These are phyloP conservation scores for Osmerus eperlanus DNA, from an alignment of 2,113 vertebrate species.

Conservation along the genomic window DNA sequence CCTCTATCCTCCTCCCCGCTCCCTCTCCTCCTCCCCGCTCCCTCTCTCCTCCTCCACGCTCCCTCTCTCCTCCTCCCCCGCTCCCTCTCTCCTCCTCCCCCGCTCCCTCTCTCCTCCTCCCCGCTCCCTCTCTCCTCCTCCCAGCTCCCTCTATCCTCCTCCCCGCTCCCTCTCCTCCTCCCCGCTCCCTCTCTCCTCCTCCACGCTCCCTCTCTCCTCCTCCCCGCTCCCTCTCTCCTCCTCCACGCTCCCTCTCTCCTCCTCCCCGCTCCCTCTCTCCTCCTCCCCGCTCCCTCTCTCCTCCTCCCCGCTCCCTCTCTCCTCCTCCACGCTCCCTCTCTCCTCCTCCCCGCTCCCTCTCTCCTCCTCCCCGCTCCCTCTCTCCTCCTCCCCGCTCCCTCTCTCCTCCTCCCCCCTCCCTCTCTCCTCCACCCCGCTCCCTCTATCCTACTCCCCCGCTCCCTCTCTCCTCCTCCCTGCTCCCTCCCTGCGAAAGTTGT, in stretches of 20 bases:
- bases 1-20: neutral
- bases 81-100: no score
- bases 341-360: neutral
- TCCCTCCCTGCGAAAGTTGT: neutral
- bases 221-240: no score
- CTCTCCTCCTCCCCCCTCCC: neutral
- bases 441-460: neutral
- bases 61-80: neutral
- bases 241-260: neutral
- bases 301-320: neutral
- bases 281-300: neutral
- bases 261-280: neutral
- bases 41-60: neutral
- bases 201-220: neutral
- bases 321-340: neutral
- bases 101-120: neutral
- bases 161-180: neutral
- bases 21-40: neutral
- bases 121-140: neutral
- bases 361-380: neutral
- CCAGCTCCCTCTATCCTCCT: neutral
- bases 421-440: neutral
- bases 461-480: neutral
- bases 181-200: neutral
- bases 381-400: neutral